These are phyloP conservation scores for Camponotus pennsylvanicus DNA, from an alignment of 1,140 invertebrate genomes.

Conservation along the genomic window DNA sequence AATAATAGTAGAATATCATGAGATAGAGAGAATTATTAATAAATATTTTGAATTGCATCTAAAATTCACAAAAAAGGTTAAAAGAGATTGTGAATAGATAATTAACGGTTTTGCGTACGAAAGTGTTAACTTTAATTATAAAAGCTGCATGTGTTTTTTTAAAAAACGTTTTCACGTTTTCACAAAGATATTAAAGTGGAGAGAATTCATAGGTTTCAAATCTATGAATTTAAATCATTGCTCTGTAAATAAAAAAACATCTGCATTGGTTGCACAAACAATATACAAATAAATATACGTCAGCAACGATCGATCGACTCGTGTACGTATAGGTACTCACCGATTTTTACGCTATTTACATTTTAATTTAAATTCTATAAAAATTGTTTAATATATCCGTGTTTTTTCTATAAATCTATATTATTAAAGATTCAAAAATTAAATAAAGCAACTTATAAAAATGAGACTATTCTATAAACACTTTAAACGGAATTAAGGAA, in stretches of 20 bases:
- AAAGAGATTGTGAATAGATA: neutral
- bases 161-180: neutral
- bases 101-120: neutral
- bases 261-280: neutral
- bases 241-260: neutral
- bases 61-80: neutral
- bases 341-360: neutral
- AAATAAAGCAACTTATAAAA: neutral
- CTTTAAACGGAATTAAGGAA: neutral
- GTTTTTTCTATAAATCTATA: neutral
- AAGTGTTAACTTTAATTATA: neutral
- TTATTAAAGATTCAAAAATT: constrained; percentile 1
- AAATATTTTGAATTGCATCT: neutral
- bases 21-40: constrained; percentile 18
- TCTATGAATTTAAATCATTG: neutral
- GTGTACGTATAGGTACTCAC: too few relatives aligned
- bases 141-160: neutral
- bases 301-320: neutral
- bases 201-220: neutral
- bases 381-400: neutral
- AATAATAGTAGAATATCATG: too few relatives aligned
- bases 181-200: neutral
- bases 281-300: neutral
- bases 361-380: neutral
- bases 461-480: neutral